Conservation (phyloP, 2,797 vertebrate species). For the Falco naumanni region DNA sequence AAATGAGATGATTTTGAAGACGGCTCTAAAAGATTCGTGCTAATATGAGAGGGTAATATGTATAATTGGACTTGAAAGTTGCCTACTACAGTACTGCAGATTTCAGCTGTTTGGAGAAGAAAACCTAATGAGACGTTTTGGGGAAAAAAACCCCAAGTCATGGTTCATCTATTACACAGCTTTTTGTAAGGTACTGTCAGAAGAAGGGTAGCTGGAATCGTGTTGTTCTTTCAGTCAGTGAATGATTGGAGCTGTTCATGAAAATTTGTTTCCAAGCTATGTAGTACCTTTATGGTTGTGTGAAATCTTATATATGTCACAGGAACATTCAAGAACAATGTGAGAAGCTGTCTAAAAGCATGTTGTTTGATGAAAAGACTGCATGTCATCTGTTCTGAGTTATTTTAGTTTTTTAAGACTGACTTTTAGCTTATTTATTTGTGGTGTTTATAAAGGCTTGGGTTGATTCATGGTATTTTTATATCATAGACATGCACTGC, state of each 20-base stretch:
- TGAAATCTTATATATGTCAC: conserved; percentile 70
- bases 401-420: background rate
- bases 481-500: background rate
- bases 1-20: background rate
- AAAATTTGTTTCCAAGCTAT: conserved; percentile 75
- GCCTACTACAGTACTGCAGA: background rate
- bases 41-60: background rate
- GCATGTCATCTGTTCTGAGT: background rate
- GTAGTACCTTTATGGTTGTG: conserved; percentile 70
- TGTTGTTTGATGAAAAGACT: conserved; percentile 29
- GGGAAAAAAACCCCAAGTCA: background rate
- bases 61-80: background rate
- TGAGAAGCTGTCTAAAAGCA: conserved; percentile 72
- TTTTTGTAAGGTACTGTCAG: conserved; percentile 89
- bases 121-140: background rate
- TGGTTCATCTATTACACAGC: conserved; percentile 86
- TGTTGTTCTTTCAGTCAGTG: background rate
- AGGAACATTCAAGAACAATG: conserved; percentile 72
- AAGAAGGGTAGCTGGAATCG: conserved; percentile 59
- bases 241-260: conserved; percentile 67
- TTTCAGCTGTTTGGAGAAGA: background rate
- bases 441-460: background rate
- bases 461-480: background rate
- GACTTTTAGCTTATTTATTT: background rate
- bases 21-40: background rate